phyloP scores from a whole-genome alignment of 2,888 invertebrate genomes.

The Oithona nana region DNA sequence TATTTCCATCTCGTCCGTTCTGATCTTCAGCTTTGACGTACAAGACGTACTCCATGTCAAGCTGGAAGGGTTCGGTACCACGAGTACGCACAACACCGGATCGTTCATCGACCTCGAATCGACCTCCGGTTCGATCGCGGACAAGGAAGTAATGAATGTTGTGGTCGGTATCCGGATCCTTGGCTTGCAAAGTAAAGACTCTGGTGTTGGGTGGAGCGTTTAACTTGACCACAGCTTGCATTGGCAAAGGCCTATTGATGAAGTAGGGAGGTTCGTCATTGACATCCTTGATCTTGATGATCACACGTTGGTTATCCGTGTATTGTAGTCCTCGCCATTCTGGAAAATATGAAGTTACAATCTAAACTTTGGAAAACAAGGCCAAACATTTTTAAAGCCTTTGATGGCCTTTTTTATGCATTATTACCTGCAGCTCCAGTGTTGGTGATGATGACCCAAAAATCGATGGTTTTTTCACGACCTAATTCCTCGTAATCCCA shows the following conservation, averaged over 20 bases:
- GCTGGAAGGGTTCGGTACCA: slow-evolving; percentile 73
- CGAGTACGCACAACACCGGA: slow-evolving; percentile 79
- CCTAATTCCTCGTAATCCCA: slow-evolving; percentile 91
- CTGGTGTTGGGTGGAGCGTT: slow-evolving; percentile 88
- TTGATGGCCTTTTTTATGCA: too few relatives aligned
- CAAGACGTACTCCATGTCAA: slow-evolving; percentile 88
- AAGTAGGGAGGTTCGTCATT: slow-evolving; percentile 95
- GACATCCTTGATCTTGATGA: slow-evolving; percentile 82
- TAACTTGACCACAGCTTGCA: slow-evolving; percentile 89
- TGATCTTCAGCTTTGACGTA: slow-evolving; percentile 92
- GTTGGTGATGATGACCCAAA: slow-evolving; percentile 85
- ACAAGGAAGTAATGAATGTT: slow-evolving; percentile 91
- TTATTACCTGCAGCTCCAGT: slow-evolving; percentile 1
- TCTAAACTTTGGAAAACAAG: too few relatives aligned
- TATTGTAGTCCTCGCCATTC: slow-evolving; percentile 24
- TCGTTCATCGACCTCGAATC: slow-evolving; percentile 70
- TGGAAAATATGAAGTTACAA: too few relatives aligned
- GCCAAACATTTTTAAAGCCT: too few relatives aligned
- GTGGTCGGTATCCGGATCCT: slow-evolving; percentile 89
- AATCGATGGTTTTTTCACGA: slow-evolving; percentile 83
- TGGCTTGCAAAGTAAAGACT: slow-evolving; percentile 87
- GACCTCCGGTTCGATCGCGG: slow-evolving; percentile 54
- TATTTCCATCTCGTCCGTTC: slow-evolving; percentile 76
- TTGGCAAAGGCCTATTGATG: slow-evolving; percentile 86
- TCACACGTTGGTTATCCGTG: slow-evolving; percentile 84